phyloP scores from a whole-genome alignment of 2,888 invertebrate species.

The Andrena hattorfiana region DNA sequence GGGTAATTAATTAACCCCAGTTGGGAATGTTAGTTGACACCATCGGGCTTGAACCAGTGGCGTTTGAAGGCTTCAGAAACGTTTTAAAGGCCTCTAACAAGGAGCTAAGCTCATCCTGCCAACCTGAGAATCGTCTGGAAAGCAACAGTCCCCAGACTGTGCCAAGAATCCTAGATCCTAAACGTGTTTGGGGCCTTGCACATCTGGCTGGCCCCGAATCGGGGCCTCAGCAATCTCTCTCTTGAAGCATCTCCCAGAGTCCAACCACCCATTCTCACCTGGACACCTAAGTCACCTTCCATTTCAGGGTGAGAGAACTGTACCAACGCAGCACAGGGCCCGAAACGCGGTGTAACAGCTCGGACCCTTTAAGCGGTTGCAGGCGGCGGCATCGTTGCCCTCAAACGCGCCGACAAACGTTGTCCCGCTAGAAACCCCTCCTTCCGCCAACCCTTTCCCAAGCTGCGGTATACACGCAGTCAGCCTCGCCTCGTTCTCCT shows the following conservation, averaged over 20 bases:
- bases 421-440: slow-evolving; percentile 80
- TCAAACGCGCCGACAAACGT: slow-evolving; percentile 84
- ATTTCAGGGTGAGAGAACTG: slow-evolving; percentile 44
- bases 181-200: background rate
- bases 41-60: background rate
- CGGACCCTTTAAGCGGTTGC: slow-evolving; percentile 72
- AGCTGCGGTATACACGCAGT: slow-evolving; percentile 48
- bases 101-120: background rate
- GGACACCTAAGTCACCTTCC: slow-evolving; percentile 6
- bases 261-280: slow-evolving; percentile 38
- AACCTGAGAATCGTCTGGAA: no score
- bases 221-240: slow-evolving; percentile 4
- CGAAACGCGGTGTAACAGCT: slow-evolving; percentile 49
- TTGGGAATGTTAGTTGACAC: slow-evolving; percentile 40
- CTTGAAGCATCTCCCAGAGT: slow-evolving; percentile 35
- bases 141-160: no score
- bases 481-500: slow-evolving; percentile 28
- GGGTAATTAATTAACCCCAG: slow-evolving; percentile 34
- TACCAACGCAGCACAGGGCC: slow-evolving; percentile 25
- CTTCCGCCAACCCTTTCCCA: slow-evolving; percentile 59
- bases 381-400: slow-evolving; percentile 78
- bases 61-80: background rate
- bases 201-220: background rate
- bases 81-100: background rate
- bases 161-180: no score